These are phyloP conservation scores for Ptychobarbus kaznakovi DNA, from an alignment of 2,797 vertebrate genomes.

Conservation along the genomic window DNA sequence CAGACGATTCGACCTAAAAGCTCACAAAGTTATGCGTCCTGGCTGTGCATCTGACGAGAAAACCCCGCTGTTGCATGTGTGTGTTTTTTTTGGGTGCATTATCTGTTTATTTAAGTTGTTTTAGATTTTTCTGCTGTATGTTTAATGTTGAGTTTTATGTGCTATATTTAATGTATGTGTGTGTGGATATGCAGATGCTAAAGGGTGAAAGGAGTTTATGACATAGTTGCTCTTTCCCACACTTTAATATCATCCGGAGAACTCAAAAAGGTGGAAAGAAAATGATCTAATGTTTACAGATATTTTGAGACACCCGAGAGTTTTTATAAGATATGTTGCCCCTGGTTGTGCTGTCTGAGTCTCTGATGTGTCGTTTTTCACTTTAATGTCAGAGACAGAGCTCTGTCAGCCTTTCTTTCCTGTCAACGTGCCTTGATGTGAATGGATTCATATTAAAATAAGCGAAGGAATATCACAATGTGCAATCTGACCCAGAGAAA, in stretches of 20 bases:
- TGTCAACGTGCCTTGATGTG: conserved; percentile 48
- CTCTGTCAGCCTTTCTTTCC: conserved; percentile 40
- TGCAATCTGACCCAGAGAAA: conserved; percentile 38
- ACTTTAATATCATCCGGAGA: conserved; percentile 23
- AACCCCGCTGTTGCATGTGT: conserved; percentile 43
- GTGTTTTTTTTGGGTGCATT: conserved; percentile 22
- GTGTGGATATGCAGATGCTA: conserved; percentile 28
- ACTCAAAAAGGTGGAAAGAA: conserved; percentile 48
- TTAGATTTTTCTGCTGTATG: conserved; percentile 7
- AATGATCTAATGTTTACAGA: conserved; percentile 31
- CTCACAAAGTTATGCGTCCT: neutral
- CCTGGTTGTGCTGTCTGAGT: conserved; percentile 52
- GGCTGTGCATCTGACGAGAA: neutral
- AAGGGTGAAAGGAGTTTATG: neutral
- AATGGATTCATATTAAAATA: conserved; percentile 31
- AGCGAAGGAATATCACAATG: conserved; percentile 27
- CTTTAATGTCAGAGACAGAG: conserved; percentile 21
- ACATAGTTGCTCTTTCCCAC: conserved; percentile 3
- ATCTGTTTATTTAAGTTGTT: conserved; percentile 17
- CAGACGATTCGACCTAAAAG: conserved; percentile 14
- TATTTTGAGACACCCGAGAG: neutral
- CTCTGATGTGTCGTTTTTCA: conserved; percentile 31
- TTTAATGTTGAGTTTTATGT: conserved; percentile 21
- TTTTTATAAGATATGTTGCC: conserved; percentile 51
- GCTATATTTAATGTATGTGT: conserved; percentile 4